Evolutionary conservation across 30 jellyfish, hydroid and myxozoan species (phyloP).

Genomic region (Nemopilema nomurai): DNA sequence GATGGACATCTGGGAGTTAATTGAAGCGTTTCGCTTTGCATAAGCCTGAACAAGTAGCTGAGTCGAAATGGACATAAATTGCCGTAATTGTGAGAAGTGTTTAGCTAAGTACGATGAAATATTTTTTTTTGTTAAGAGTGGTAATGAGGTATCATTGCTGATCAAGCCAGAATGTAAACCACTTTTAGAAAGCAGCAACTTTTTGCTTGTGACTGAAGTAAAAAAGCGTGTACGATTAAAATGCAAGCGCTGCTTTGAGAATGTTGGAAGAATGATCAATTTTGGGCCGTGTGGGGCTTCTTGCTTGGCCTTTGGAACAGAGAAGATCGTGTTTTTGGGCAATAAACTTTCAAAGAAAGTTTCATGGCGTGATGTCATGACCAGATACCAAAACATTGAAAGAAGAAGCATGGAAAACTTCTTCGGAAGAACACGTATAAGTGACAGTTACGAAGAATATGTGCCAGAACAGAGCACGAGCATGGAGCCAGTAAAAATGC

Average conservation of each 20-base stretch:
- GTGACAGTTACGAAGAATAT: not conserved
- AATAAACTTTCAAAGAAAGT: conserved; percentile 22
- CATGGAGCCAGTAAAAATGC: conserved; percentile 13
- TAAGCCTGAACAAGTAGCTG: too few species aligned
- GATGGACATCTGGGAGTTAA: too few species aligned
- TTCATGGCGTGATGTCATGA: conserved; percentile 54
- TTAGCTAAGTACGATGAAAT: conserved; percentile 33
- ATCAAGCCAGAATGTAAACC: conserved; percentile 67
- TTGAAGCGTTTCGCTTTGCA: too few species aligned
- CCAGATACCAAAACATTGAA: conserved; percentile 36
- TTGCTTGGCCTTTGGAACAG: conserved; percentile 59
- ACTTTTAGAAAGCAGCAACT: not conserved
- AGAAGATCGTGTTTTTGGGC: conserved; percentile 44
- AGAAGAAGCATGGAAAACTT: conserved; percentile 47
- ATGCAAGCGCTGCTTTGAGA: conserved; percentile 55
- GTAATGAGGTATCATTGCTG: conserved; percentile 52
- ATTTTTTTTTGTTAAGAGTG: conserved; percentile 63
- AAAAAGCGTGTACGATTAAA: conserved; percentile 53
- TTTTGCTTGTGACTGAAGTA: conserved; percentile 43
- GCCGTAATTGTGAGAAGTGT: conserved; percentile 27
- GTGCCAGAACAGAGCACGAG: too few species aligned
- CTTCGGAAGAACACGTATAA: conserved; percentile 20
- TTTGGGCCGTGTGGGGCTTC: conserved; percentile 71
- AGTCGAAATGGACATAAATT: conserved; percentile 37
- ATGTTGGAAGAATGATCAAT: conserved; percentile 59